Percentiles rank a stretch among this genome's conserved stretches.
phyloP scores from a whole-genome alignment of 2,113 vertebrate species.

The Sylvilagus bachmani region DNA sequence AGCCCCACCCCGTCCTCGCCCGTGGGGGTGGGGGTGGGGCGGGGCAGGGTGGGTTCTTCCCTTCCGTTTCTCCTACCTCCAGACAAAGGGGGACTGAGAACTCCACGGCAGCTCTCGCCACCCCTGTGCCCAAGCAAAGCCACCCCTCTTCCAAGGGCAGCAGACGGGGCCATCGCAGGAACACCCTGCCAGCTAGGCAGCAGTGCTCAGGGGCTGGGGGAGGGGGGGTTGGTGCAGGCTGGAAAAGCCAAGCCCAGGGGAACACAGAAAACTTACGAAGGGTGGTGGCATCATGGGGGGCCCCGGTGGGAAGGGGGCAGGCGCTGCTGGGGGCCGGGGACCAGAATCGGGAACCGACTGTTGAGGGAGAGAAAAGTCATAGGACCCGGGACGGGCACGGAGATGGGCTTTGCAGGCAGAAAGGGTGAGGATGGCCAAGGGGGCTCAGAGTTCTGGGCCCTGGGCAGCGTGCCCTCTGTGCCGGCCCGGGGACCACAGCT shows the following conservation, averaged over 20 bases:
- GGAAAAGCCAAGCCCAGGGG: slow-evolving; percentile 80
- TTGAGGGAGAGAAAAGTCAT: slow-evolving; percentile 85
- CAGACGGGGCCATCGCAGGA: not conserved
- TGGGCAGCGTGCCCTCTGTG: not conserved
- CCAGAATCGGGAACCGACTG: slow-evolving; percentile 89
- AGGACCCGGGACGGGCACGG: slow-evolving; percentile 82
- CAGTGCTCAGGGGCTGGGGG: slow-evolving; percentile 74
- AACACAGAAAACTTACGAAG: slow-evolving; percentile 87
- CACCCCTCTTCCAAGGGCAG: slow-evolving; percentile 70
- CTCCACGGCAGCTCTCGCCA: slow-evolving; percentile 50
- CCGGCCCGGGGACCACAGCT: slow-evolving; percentile 32
- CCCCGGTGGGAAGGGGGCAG: slow-evolving; percentile 86
- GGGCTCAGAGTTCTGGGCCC: slow-evolving; percentile 53
- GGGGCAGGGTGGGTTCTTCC: not conserved
- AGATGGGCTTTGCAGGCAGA: slow-evolving; percentile 77
- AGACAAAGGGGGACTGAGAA: slow-evolving; percentile 43
- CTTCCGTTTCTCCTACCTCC: slow-evolving; percentile 39
- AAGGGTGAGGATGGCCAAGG: slow-evolving; percentile 68
- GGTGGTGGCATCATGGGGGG: slow-evolving; percentile 89
- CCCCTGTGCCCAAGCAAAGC: slow-evolving; percentile 62
- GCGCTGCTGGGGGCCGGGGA: slow-evolving; percentile 87
- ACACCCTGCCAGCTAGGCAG: slow-evolving; percentile 59
- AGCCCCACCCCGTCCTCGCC: slow-evolving; percentile 33
- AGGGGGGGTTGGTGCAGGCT: slow-evolving; percentile 67
- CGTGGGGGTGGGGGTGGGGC: not conserved